Conservation (phyloP, 2,113 vertebrate species). For the Amphilophus citrinellus region DNA sequence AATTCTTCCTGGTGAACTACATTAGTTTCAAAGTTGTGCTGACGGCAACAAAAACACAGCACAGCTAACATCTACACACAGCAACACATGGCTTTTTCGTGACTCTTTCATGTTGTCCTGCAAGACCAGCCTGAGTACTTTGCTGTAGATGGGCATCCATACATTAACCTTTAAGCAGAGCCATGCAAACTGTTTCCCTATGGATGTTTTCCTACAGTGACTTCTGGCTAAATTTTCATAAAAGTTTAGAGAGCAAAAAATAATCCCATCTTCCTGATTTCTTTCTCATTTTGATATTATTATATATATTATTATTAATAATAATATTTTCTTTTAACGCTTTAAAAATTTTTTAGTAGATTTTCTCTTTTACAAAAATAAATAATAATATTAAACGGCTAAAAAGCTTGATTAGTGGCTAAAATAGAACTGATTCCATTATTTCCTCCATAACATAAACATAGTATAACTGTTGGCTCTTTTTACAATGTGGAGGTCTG, state of each 20-base stretch:
- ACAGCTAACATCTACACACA: background rate
- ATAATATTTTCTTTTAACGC: background rate
- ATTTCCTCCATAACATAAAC: background rate
- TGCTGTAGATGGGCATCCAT: background rate
- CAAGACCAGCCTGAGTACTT: background rate
- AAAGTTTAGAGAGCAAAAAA: background rate
- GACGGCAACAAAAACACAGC: background rate
- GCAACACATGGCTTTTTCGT: background rate
- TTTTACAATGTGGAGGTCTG: background rate
- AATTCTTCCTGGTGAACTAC: background rate
- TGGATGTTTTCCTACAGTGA: background rate
- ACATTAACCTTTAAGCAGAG: background rate
- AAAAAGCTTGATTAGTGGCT: too few species aligned
- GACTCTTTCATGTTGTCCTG: background rate
- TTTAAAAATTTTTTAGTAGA: background rate
- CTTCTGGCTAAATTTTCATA: background rate
- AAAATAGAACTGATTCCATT: background rate
- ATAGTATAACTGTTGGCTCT: background rate
- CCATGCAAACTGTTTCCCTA: background rate
- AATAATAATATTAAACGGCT: too few species aligned
- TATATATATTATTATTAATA: too few species aligned
- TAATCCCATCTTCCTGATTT: background rate
- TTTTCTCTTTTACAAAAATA: background rate
- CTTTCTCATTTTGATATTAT: background rate
- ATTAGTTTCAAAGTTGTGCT: background rate